Percentiles rank a stretch among this genome's conserved stretches.
Evolutionary conservation across 2,113 vertebrate species (phyloP).

Genomic region (Eretmochelys imbricata): DNA sequence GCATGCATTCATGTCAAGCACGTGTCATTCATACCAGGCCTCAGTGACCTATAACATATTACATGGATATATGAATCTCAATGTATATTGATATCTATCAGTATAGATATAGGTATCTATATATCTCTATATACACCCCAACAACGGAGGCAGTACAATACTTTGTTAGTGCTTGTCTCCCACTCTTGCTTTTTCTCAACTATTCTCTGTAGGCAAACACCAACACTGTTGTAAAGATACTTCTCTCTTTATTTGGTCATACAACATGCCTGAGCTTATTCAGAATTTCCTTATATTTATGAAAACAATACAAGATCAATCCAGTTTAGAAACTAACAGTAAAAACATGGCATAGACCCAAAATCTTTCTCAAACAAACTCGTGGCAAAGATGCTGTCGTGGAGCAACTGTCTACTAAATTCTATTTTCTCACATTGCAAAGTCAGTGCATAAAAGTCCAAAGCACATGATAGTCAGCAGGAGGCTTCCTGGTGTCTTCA

Average conservation of each 20-base stretch:
- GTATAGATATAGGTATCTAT: no score
- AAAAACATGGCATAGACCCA: fast-evolving
- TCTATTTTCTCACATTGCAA: not conserved
- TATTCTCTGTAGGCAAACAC: not conserved
- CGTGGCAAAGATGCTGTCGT: not conserved
- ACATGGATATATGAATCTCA: no score
- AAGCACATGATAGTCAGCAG: fast-evolving
- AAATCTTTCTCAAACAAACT: not conserved
- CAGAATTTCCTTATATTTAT: not conserved
- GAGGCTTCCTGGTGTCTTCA: fast-evolving
- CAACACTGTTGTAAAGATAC: not conserved
- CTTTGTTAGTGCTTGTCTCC: fast-evolving
- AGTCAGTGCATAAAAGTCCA: not conserved
- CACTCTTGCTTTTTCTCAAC: not conserved
- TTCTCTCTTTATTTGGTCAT: not conserved
- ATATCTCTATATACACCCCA: no score
- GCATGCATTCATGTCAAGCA: no score
- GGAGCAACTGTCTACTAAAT: not conserved
- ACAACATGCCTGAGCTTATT: not conserved
- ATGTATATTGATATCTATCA: no score
- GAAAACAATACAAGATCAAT: fast-evolving
- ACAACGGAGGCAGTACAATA: not conserved
- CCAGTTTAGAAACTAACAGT: fast-evolving
- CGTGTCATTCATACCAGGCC: no score
- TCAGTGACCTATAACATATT: no score